A percentile compares a stretch with the other conserved stretches of the same genome.
Evolutionary conservation across 2,797 vertebrate species (phyloP).

Genomic region (Pseudomugil tenellus): DNA sequence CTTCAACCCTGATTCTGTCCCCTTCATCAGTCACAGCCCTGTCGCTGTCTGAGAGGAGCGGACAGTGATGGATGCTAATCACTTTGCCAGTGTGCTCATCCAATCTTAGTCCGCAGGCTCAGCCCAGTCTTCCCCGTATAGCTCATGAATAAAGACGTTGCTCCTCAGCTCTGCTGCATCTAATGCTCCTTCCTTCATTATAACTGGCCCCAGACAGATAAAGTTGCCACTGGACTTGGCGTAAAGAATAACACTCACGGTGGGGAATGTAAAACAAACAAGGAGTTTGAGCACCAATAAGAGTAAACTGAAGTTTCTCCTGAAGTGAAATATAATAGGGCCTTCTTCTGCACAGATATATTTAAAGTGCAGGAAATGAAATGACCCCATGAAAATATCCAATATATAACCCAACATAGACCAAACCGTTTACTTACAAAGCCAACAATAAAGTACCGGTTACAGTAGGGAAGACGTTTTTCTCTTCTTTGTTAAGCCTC

Average conservation of each 20-base stretch:
- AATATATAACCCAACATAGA: slow-evolving; percentile 25
- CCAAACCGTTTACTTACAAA: slow-evolving; percentile 24
- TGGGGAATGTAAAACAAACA: slow-evolving; percentile 1
- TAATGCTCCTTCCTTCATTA: slow-evolving; percentile 10
- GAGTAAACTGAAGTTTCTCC: background rate
- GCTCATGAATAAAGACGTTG: slow-evolving; percentile 39
- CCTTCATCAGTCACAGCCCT: slow-evolving; percentile 58
- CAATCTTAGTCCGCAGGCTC: slow-evolving; percentile 35
- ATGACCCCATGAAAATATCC: slow-evolving; percentile 9
- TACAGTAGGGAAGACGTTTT: slow-evolving; percentile 1
- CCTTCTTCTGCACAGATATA: slow-evolving; percentile 12
- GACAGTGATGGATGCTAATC: slow-evolving; percentile 79
- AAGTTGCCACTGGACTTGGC: background rate
- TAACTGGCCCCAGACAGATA: background rate
- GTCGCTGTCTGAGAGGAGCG: slow-evolving; percentile 53
- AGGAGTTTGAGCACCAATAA: background rate
- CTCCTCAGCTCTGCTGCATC: slow-evolving; percentile 9
- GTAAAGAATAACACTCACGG: background rate
- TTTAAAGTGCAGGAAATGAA: slow-evolving; percentile 29
- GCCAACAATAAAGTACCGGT: slow-evolving; percentile 4
- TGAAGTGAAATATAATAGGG: slow-evolving; percentile 2
- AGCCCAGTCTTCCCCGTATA: slow-evolving; percentile 20
- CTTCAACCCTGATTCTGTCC: slow-evolving; percentile 52
- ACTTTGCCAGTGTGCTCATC: slow-evolving; percentile 47
- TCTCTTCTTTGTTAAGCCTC: slow-evolving; percentile 1